These are phyloP conservation scores for Drosophila atroscutellata DNA, from an alignment of 2,888 invertebrate genomes.

Conservation along the genomic window DNA sequence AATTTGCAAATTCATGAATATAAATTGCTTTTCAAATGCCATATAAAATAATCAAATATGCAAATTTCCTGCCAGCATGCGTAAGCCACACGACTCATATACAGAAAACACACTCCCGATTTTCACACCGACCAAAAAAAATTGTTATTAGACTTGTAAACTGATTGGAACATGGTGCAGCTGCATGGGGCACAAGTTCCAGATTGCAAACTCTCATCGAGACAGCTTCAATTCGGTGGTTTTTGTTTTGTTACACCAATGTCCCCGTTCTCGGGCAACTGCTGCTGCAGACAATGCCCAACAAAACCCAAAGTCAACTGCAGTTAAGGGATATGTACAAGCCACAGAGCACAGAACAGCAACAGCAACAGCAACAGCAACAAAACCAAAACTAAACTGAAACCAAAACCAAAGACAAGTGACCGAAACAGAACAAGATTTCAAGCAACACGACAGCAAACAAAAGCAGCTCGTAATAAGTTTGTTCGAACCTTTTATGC, in stretches of 20 bases:
- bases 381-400: conserved; percentile 6
- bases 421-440: conserved; percentile 40
- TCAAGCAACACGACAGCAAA: conserved; percentile 8
- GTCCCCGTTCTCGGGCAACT: conserved; percentile 18
- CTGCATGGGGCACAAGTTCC: conserved; percentile 14
- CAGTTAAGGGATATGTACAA: conserved; percentile 48
- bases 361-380: not conserved
- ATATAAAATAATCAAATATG: conserved; percentile 78
- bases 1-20: conserved; percentile 76
- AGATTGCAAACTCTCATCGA: conserved; percentile 4
- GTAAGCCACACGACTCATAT: conserved; percentile 13
- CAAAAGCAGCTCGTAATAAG: not conserved
- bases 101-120: conserved; percentile 16
- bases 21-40: conserved; percentile 71
- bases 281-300: conserved; percentile 44
- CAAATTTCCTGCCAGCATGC: conserved; percentile 51
- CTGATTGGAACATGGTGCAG: conserved; percentile 32
- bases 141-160: conserved; percentile 58
- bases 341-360: conserved; percentile 39
- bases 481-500: conserved; percentile 8
- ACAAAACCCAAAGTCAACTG: conserved; percentile 55
- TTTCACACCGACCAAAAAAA: conserved; percentile 39
- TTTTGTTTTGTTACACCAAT: conserved; percentile 32
- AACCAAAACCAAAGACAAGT: conserved; percentile 36
- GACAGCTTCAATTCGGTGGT: conserved; percentile 16